Evolutionary conservation across 2,113 vertebrate genomes (phyloP).

Genomic region (Lathamus discolor): DNA sequence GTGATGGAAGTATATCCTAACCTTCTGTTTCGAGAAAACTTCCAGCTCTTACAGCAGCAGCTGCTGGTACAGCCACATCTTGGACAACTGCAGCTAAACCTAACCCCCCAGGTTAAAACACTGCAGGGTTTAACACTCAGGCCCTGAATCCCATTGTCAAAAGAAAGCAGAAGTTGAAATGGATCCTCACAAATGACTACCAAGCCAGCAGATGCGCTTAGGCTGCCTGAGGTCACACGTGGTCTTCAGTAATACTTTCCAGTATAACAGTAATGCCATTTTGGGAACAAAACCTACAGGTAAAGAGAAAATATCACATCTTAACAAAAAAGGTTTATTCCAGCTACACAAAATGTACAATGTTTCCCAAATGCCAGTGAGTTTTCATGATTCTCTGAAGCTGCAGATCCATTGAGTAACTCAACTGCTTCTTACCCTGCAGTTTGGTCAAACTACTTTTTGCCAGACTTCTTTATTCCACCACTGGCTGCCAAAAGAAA

Average conservation of each 20-base stretch:
- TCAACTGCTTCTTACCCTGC: not conserved
- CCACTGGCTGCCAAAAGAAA: constrained; percentile 77
- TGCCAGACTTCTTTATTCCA: constrained; percentile 97
- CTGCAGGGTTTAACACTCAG: not conserved
- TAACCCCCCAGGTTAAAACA: not conserved
- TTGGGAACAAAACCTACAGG: not conserved
- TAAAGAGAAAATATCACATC: not conserved
- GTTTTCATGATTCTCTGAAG: not conserved
- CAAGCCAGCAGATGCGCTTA: not conserved
- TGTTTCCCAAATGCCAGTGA: not conserved
- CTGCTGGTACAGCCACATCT: not conserved
- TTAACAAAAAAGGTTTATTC: constrained; percentile 71
- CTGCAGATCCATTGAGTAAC: constrained; percentile 7
- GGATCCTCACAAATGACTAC: not conserved
- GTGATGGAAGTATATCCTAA: not conserved
- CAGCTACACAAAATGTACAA: constrained; percentile 68
- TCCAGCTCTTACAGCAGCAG: not conserved
- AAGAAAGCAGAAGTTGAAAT: not conserved
- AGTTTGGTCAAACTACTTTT: constrained; percentile 78
- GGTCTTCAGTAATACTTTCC: not conserved
- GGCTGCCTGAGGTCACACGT: not conserved
- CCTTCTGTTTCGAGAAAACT: not conserved
- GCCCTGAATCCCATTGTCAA: not conserved
- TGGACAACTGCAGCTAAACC: not conserved
- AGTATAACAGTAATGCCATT: not conserved